These are phyloP conservation scores for Caenorhabditis becei DNA, from an alignment of 2,888 invertebrate genomes.

Conservation along the genomic window DNA sequence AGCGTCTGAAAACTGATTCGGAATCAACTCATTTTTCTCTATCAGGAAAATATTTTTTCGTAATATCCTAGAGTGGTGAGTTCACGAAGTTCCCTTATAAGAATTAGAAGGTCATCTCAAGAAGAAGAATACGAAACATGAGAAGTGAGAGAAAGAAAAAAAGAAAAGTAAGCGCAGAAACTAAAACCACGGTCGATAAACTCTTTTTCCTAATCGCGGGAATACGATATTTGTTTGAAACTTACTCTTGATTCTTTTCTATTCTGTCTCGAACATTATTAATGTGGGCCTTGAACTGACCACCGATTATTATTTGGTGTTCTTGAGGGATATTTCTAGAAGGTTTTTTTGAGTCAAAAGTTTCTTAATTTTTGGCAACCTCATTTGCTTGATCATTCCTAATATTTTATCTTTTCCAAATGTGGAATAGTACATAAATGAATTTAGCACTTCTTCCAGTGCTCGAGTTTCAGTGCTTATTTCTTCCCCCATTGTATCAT, in stretches of 20 bases:
- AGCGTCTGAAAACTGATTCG: too few species aligned
- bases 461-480: conserved; percentile 63
- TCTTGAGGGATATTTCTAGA: conserved; percentile 65
- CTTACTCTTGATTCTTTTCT: conserved; percentile 67
- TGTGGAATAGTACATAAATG: conserved; percentile 72
- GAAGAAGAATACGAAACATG: too few species aligned
- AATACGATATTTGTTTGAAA: neutral
- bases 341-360: conserved; percentile 35
- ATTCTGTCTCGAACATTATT: conserved; percentile 46
- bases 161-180: too few species aligned
- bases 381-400: conserved; percentile 49
- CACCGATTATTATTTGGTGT: conserved; percentile 63
- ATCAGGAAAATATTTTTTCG: too few species aligned
- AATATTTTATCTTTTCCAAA: conserved; percentile 66
- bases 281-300: conserved; percentile 55
- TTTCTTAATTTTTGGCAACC: conserved; percentile 26
- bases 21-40: too few species aligned
- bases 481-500: too few species aligned
- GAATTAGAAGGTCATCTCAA: too few species aligned
- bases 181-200: too few species aligned
- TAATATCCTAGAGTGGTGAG: too few species aligned
- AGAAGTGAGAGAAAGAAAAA: too few species aligned
- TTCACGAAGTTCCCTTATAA: too few species aligned
- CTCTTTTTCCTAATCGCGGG: neutral
- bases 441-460: conserved; percentile 74